A percentile compares a stretch with the other conserved stretches of the same genome.
phyloP scores from a whole-genome alignment of 1,140 invertebrate genomes.

The Caenorhabditis tropicalis region DNA sequence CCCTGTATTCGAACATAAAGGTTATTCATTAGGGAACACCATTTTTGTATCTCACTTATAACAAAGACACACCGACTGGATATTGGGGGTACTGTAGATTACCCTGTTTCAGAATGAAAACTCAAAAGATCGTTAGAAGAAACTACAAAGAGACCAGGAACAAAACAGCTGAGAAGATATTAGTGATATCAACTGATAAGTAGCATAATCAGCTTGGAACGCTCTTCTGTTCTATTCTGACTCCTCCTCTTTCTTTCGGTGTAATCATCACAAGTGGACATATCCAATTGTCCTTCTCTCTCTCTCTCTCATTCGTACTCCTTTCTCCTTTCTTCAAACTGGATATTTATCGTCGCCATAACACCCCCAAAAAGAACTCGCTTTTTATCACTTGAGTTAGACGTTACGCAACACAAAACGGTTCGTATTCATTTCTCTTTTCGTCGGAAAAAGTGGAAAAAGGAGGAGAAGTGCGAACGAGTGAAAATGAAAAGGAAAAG shows the following conservation, averaged over 20 bases:
- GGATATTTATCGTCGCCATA: neutral
- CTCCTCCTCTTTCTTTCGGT: too few species aligned
- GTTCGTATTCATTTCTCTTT: neutral
- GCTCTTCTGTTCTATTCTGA: too few species aligned
- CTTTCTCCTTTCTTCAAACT: neutral
- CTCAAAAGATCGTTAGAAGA: too few species aligned
- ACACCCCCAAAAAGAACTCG: neutral
- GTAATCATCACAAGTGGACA: too few species aligned
- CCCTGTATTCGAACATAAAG: too few species aligned
- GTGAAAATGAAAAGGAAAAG: neutral
- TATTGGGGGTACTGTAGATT: too few species aligned
- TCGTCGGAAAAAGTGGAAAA: neutral
- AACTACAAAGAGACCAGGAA: too few species aligned
- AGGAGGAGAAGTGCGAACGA: neutral
- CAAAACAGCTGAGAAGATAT: too few species aligned
- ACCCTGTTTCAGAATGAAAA: too few species aligned
- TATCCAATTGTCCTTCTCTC: neutral
- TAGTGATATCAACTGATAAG: neutral
- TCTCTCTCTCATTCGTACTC: neutral
- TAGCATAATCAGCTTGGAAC: neutral
- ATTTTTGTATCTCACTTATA: too few species aligned
- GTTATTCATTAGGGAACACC: too few species aligned
- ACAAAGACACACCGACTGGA: too few species aligned
- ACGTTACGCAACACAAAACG: neutral
- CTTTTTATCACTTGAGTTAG: slow-evolving; percentile 27